Conservation (phyloP, 2,888 invertebrate genomes). For the Dendrolimus houi region DNA sequence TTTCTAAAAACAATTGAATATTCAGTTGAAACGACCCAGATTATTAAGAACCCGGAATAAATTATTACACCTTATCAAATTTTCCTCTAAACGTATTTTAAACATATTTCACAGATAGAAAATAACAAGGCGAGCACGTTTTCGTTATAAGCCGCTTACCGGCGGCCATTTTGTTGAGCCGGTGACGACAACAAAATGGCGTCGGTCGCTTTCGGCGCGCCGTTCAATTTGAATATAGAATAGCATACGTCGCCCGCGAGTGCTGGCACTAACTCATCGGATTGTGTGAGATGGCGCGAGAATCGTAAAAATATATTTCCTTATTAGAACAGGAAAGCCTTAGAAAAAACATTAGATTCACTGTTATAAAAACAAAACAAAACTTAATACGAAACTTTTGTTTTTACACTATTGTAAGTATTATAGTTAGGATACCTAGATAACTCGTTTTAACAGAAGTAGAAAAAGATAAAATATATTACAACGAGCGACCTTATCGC, state of each 20-base stretch:
- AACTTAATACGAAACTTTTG: too few species aligned
- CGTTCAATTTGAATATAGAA: conserved; percentile 74
- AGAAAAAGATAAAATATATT: too few species aligned
- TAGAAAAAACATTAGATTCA: conserved; percentile 14
- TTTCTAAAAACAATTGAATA: too few species aligned
- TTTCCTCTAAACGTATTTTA: conserved; percentile 23
- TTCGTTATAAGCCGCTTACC: conserved; percentile 44
- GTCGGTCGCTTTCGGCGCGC: conserved; percentile 47
- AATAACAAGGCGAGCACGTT: conserved; percentile 40
- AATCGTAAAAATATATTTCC: conserved; percentile 71
- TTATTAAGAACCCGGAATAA: conserved; percentile 1
- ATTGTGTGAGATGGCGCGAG: conserved; percentile 66
- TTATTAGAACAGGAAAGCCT: conserved; percentile 32
- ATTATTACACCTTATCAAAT: conserved; percentile 5
- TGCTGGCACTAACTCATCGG: conserved; percentile 70
- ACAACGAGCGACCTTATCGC: too few species aligned
- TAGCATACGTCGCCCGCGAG: conserved; percentile 72
- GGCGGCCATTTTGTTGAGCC: conserved; percentile 52
- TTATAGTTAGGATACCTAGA: too few species aligned
- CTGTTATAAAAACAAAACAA: too few species aligned
- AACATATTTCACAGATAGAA: conserved; percentile 32
- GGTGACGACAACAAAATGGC: conserved; percentile 67
- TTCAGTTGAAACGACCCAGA: too few species aligned
- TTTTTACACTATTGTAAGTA: too few species aligned
- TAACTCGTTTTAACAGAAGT: too few species aligned